phyloP scores from a whole-genome alignment of 1,140 invertebrate species.

The Orius laevigatus region DNA sequence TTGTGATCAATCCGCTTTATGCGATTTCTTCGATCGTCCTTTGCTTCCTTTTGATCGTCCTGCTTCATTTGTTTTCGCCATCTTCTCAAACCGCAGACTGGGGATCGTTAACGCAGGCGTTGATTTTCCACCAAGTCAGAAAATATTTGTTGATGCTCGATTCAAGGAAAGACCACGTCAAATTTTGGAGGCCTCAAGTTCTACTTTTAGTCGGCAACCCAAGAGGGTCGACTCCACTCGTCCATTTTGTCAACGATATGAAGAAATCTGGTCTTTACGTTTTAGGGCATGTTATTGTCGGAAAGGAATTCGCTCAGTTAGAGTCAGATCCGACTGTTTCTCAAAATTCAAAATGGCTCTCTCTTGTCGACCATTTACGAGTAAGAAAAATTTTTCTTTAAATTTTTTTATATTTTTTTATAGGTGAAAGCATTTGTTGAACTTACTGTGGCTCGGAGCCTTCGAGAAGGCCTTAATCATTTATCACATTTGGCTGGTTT shows the following conservation, averaged over 20 bases:
- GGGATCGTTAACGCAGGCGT: constrained; percentile 95
- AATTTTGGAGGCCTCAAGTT: constrained; percentile 98
- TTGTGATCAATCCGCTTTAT: constrained; percentile 83
- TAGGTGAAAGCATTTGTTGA: constrained; percentile 94
- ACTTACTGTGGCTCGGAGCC: constrained; percentile 66
- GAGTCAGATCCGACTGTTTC: constrained; percentile 51
- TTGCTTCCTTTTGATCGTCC: constrained; percentile 67
- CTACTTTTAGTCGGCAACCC: constrained; percentile 83
- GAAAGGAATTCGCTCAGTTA: constrained; percentile 32
- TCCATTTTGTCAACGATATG: constrained; percentile 95
- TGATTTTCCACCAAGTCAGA: constrained; percentile 97
- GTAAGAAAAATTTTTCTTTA: constrained; percentile 24
- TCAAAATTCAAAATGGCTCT: constrained; percentile 73
- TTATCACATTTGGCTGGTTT: constrained; percentile 81
- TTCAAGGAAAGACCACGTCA: constrained; percentile 91
- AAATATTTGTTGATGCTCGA: constrained; percentile 94
- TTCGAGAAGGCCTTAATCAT: constrained; percentile 83
- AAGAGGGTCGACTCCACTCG: constrained; percentile 72
- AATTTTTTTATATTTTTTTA: constrained; percentile 12
- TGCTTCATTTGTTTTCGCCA: constrained; percentile 84
- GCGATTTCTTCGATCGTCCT: constrained; percentile 75
- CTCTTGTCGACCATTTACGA: constrained; percentile 70
- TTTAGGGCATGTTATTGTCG: constrained; percentile 76
- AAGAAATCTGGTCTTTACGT: constrained; percentile 97
- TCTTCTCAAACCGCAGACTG: constrained; percentile 64